Base-by-base conservation (phyloP, 2,888 invertebrate genomes). In the Caenorhabditis panamensis region DNA sequence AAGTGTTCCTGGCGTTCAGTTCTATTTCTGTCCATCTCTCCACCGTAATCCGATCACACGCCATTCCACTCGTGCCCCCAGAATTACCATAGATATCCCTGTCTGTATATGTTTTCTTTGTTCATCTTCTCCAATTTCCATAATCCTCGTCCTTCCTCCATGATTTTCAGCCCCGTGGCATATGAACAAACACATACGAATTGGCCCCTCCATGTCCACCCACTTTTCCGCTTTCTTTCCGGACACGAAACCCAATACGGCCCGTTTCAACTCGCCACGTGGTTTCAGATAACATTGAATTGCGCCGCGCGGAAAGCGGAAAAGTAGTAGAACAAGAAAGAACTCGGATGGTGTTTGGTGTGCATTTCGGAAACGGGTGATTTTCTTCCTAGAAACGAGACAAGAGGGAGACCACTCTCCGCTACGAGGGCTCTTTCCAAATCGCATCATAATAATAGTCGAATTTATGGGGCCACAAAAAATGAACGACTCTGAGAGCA, bases 381-480 rank as follows among this genome's bases (percentile, higher is more conserved):
- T 66, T 54, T 54, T 66, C 41, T 37, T 2, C n/a, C n/a, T n/a
- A 53, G 37, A 53, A 22, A 49, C 8, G 37, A 64, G 47, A 64
- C 36, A 20, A 47, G 36, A 28, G n/a, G n/a, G n/a, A n/a, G 20
- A 20, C 18, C 56, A 44, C 26, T 53, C 36, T 51, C 8, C 53
- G 8, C 53, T 16, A 41, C 41, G 36, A 41, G 13, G 41, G 13
- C 47, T 37, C 11, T 37, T 37, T 54, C 28, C n/a, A 36, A 58
- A 58, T 58, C 58, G 54, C 59, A 31, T 61, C 41, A 72, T 64
- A 73, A 73, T 73, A 73, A 73, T 73, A 73, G 64, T 66, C 58
- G 53, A 73, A 73, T 73, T 73, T 66, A 73, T 73, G 64, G 36
- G 72, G 63, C 36, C 59, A 56, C 47, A 64, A 64, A 68, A 68